Evolutionary conservation across 64 coral and sea anemone species (phyloP), one percentile per base, ranked within the genome.

Genomic region (Pachyseris speciosa): DNA sequence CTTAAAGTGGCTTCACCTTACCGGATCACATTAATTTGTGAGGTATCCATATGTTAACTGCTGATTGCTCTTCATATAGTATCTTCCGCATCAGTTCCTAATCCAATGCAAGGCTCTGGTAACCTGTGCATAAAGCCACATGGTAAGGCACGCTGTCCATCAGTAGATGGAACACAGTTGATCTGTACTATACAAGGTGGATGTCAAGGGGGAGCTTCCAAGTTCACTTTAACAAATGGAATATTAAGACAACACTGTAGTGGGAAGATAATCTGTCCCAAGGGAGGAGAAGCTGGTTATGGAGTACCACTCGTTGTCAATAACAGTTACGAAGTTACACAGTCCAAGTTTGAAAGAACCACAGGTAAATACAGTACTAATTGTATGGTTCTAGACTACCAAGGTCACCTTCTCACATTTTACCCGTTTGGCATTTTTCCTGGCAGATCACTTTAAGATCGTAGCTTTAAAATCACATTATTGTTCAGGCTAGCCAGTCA

Each of bases 341-440:
- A 66, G 20, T 63, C 88, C n/a, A 72, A 70, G 65, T 91, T 91
- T 43, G n/a, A 49, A 72, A 37, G 88, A 81, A 77, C 47, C 7
- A 5, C 9, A 32, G 28, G 74, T 77, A 19, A 30, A 51, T 17
- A 17, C 32, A 2, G 15, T 33, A 0, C 7, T 39, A 5, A n/a
- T 40, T 29, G 58, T 61, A 19, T 55, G 20, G 32, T 37, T 28
- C 13, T 34, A n/a, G n/a, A n/a, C n/a, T n/a, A n/a, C n/a, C n/a
- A n/a, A n/a, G n/a, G n/a, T n/a, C n/a, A n/a, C n/a, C n/a, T n/a
- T n/a, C n/a, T n/a, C n/a, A n/a, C n/a, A n/a, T n/a, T n/a, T n/a
- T n/a, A n/a, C 19, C 60, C 25, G 25, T 64, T 25, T 26, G 17
- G n/a, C n/a, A n/a, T n/a, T n/a, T n/a, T n/a, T n/a, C n/a, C n/a